A percentile compares a stretch with the other conserved stretches of the same genome.
phyloP scores from a whole-genome alignment of 2,888 invertebrate species.

The Eilema griseolum region DNA sequence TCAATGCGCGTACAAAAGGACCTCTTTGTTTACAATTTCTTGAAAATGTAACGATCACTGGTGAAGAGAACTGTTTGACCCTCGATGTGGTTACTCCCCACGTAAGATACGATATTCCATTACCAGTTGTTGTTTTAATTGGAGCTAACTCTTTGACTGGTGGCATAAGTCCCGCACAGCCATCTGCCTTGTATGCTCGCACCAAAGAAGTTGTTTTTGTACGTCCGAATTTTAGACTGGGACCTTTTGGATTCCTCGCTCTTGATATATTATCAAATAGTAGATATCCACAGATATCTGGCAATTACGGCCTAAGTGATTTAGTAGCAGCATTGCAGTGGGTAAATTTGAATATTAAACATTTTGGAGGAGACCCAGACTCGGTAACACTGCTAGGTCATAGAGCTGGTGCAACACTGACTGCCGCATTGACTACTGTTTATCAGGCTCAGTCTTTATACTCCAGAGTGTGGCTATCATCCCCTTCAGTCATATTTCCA shows the following conservation, averaged over 20 bases:
- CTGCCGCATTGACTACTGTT: constrained; percentile 91
- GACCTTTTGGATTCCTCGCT: constrained; percentile 93
- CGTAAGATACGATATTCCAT: constrained; percentile 91
- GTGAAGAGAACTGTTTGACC: constrained; percentile 93
- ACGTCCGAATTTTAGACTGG: constrained; percentile 94
- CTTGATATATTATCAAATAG: constrained; percentile 90
- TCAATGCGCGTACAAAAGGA: constrained; percentile 89
- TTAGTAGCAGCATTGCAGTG: constrained; percentile 92
- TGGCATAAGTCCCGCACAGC: constrained; percentile 91
- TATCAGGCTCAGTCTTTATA: constrained; percentile 89
- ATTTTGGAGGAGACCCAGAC: constrained; percentile 93
- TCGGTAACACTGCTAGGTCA: constrained; percentile 95
- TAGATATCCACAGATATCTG: constrained; percentile 91
- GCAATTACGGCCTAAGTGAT: constrained; percentile 95
- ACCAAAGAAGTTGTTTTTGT: constrained; percentile 94
- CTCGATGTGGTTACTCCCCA: constrained; percentile 94
- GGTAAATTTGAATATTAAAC: constrained; percentile 93
- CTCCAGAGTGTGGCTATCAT: constrained; percentile 92
- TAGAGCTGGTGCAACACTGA: constrained; percentile 94
- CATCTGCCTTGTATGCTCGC: constrained; percentile 92
- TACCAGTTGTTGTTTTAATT: constrained; percentile 94
- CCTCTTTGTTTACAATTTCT: constrained; percentile 91
- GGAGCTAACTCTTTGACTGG: constrained; percentile 93
- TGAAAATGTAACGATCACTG: constrained; percentile 89
- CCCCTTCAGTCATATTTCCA: constrained; percentile 91